phyloP scores from a whole-genome alignment of 2,888 invertebrate species.

The Lochmaea capreae region DNA sequence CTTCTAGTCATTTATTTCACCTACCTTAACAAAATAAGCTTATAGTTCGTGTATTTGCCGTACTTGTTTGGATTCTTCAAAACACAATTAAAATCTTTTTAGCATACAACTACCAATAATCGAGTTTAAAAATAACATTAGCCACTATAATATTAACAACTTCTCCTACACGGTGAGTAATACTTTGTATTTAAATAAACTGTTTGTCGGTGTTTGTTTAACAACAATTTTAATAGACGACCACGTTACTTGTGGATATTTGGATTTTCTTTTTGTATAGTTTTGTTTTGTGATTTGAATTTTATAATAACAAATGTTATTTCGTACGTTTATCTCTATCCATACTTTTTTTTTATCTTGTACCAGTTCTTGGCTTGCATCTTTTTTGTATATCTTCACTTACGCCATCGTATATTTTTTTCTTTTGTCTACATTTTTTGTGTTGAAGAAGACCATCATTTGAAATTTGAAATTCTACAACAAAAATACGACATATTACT shows the following conservation, averaged over 20 bases:
- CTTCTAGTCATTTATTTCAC: slow-evolving; percentile 49
- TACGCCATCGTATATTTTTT: too few species aligned
- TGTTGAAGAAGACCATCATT: too few species aligned
- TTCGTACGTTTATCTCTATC: too few species aligned
- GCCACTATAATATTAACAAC: too few species aligned
- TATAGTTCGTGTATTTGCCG: slow-evolving; percentile 21
- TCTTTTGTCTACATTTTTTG: too few species aligned
- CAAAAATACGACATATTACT: too few species aligned
- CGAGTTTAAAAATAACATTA: not conserved
- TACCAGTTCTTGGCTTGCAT: too few species aligned
- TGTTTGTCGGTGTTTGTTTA: not conserved
- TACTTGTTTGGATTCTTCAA: slow-evolving; percentile 22
- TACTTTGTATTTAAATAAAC: not conserved
- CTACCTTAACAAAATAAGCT: slow-evolving; percentile 14
- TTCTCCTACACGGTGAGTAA: slow-evolving; percentile 4
- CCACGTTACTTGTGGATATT: not conserved
- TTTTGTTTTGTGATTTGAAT: not conserved
- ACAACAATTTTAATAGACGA: not conserved
- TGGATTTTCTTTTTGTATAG: not conserved
- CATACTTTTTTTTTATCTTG: too few species aligned
- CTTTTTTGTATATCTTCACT: too few species aligned
- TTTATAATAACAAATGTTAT: too few species aligned
- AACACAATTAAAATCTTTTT: slow-evolving; percentile 16
- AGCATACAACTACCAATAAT: not conserved
- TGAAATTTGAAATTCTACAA: too few species aligned